Evolutionary conservation across 2,888 invertebrate species (phyloP), one percentile per base, ranked within the genome.

Genomic region (Mylabris sibirica): DNA sequence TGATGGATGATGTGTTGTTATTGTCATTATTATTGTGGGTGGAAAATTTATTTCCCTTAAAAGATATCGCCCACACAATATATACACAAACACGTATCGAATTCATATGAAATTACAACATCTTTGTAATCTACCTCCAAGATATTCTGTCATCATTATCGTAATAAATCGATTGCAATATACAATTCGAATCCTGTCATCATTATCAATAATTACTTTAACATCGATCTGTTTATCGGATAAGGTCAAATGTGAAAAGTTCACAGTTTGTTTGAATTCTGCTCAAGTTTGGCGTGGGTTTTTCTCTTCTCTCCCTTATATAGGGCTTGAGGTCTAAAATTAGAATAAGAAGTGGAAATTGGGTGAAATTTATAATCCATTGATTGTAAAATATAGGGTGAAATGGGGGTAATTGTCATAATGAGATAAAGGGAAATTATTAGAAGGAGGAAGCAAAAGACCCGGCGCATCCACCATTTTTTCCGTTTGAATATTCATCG

Each of bases 181-280:
- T 11, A 41, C 30, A 38, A 14, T 38, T 38, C 38, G 11, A 38
- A 38, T 38, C 38, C 12, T 38, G 11, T 38, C 38, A 41, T 41
- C n/a, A 14, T 41, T 12, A 41, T n/a, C 5, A 3, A 6, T 41
- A 41, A 14, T 14, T 41, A 6, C 2, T 41, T 49, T 49, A 49
- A 6, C 17, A 49, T 20, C 49, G 49, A 49, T 49, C 9, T 20
- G 49, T 20, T 49, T 49, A 49, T 6, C 17, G 49, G 20, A 65
- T 34, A 34, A 61, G 60, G 65, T 65, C 65, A 61, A 60, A 65
- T 65, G 65, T 65, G 65, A 60, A 65, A 65, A 65, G 65, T 65
- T 65, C 65, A 65, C 34, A 53, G 35, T 35, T 22, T 60, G 30
- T 34, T 30, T 35, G 30, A 11, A 35, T 35, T 35, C 12, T 5